phyloP scores from a whole-genome alignment of 2,888 invertebrate genomes.

The Cryptus armator region DNA sequence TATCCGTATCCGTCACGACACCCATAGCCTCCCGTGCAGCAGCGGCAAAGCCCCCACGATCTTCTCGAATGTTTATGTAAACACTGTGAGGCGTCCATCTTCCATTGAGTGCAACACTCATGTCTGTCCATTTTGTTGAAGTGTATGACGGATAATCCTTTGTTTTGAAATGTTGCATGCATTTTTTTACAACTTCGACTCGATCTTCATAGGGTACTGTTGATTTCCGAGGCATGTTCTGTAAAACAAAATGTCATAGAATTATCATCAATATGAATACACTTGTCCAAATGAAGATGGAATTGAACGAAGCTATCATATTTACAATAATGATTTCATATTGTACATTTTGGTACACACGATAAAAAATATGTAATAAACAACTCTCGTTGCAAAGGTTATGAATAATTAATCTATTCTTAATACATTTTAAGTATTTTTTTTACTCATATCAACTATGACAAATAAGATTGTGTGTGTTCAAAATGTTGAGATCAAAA shows the following conservation, averaged over 20 bases:
- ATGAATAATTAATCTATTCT: no score
- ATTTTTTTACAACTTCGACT: constrained; percentile 21
- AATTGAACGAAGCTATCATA: background rate
- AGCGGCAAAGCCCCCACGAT: background rate
- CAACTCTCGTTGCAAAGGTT: no score
- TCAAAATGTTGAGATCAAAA: no score
- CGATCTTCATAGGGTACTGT: constrained; percentile 16
- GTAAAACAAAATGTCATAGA: background rate
- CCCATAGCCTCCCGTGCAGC: no score
- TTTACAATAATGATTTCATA: background rate
- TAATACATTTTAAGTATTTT: no score
- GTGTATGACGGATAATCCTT: constrained; percentile 10
- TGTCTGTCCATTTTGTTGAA: constrained; percentile 21
- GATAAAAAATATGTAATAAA: no score
- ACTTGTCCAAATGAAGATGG: background rate
- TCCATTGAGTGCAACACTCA: constrained; percentile 6
- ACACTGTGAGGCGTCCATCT: constrained; percentile 12
- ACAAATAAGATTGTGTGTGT: no score
- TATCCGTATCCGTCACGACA: no score
- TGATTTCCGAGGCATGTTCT: background rate
- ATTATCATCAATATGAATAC: background rate
- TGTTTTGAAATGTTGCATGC: constrained; percentile 3
- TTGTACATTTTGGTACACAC: no score
- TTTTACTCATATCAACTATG: no score
- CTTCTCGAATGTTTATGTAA: constrained; percentile 20